A percentile compares a stretch with the other conserved stretches of the same genome.
Conservation (phyloP, 2,113 vertebrate genomes). For the Seriola rivoliana region DNA sequence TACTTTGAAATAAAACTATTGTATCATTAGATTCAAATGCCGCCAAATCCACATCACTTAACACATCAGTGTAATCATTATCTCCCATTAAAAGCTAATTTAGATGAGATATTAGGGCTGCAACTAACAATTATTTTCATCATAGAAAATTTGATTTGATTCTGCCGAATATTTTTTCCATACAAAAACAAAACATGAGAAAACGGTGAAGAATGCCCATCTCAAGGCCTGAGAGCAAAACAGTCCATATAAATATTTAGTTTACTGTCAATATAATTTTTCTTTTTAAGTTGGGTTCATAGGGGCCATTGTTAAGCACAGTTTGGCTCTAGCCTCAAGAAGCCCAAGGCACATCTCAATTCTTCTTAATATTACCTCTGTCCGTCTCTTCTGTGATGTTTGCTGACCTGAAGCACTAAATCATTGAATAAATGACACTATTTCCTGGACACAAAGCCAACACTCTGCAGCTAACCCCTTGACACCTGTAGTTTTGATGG, state of each 20-base stretch:
- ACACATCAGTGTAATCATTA: neutral
- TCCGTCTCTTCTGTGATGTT: neutral
- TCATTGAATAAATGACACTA: neutral
- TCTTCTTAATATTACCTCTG: neutral
- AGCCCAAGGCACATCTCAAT: neutral
- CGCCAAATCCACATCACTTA: no score
- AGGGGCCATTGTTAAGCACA: neutral
- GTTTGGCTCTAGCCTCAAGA: neutral
- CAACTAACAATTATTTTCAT: neutral
- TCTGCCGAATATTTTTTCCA: no score
- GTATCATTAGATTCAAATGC: neutral
- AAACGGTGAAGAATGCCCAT: no score
- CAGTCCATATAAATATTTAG: neutral
- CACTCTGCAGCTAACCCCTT: conserved; percentile 12
- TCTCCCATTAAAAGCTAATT: neutral
- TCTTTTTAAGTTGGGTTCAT: neutral
- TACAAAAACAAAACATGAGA: no score
- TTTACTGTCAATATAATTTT: neutral
- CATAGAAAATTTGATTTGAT: neutral
- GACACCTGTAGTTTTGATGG: conserved; percentile 18
- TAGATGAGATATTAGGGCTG: neutral
- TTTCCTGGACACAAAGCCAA: conserved; percentile 1
- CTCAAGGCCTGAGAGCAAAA: neutral
- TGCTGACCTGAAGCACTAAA: neutral
- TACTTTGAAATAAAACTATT: neutral